Percentiles rank a stretch among this genome's conserved stretches.
Conservation (phyloP, 2,888 invertebrate species). For the Bursaphelenchus okinawaensis region DNA sequence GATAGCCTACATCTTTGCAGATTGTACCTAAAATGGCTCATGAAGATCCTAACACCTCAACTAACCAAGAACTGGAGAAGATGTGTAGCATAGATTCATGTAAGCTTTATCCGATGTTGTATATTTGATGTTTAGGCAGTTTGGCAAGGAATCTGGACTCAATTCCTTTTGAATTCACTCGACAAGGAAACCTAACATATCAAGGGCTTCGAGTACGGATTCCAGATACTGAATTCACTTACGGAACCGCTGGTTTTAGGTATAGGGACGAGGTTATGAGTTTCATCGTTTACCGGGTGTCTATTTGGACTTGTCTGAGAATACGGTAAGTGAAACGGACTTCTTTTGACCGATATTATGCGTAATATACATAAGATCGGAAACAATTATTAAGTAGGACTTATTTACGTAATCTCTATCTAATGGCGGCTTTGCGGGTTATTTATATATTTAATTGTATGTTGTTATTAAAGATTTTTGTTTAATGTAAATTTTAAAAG, state of each 20-base stretch:
- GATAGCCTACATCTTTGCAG: no score
- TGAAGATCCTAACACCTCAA: neutral
- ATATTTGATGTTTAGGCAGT: neutral
- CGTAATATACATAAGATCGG: no score
- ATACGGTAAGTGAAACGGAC: slow-evolving; percentile 65
- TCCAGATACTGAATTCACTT: slow-evolving; percentile 15
- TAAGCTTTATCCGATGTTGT: neutral
- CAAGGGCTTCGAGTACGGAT: neutral
- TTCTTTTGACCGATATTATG: no score
- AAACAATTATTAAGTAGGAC: no score
- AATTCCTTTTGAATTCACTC: neutral
- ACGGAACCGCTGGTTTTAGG: slow-evolving; percentile 52
- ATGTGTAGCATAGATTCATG: neutral
- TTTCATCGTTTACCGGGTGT: slow-evolving; percentile 90
- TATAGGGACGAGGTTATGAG: slow-evolving; percentile 65
- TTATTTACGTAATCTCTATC: no score
- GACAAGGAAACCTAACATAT: neutral
- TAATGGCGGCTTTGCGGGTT: slow-evolving; percentile 80
- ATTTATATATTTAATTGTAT: slow-evolving; percentile 61
- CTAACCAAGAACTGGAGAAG: neutral
- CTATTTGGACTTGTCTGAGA: slow-evolving; percentile 79
- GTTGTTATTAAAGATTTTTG: slow-evolving; percentile 38
- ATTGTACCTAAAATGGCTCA: neutral
- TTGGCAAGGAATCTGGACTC: neutral
- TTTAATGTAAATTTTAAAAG: no score